Percentiles rank a stretch among this genome's conserved stretches.
Evolutionary conservation across 2,113 vertebrate species (phyloP).

Genomic region (Oriolus oriolus): DNA sequence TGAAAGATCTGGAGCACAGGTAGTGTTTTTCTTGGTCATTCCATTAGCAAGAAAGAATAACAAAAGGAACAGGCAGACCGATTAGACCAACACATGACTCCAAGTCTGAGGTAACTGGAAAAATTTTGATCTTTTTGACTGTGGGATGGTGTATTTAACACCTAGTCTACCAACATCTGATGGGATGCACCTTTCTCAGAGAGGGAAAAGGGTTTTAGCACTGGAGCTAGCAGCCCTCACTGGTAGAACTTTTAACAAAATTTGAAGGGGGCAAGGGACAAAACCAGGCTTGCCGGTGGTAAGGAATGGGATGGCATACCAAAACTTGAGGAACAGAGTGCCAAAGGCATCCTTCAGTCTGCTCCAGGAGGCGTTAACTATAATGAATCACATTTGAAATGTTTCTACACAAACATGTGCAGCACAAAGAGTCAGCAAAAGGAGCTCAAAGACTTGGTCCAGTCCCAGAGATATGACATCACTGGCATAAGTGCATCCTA

Average conservation of each 20-base stretch:
- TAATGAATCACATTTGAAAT: neutral
- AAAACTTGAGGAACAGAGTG: neutral
- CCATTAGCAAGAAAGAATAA: neutral
- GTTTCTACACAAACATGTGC: neutral
- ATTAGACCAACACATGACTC: neutral
- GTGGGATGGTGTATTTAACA: neutral
- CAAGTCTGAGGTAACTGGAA: neutral
- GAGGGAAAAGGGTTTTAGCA: neutral
- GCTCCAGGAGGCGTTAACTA: neutral
- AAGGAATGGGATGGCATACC: neutral
- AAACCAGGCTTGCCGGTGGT: neutral
- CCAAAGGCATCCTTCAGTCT: neutral
- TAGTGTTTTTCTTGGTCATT: neutral
- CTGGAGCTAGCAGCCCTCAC: fast-evolving
- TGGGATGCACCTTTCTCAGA: neutral
- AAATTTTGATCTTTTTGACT: neutral
- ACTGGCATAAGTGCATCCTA: neutral
- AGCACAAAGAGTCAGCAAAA: neutral
- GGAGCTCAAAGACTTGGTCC: neutral
- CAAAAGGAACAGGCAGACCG: neutral
- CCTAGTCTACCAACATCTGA: neutral
- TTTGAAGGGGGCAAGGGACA: neutral
- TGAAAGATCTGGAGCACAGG: neutral
- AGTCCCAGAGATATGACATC: neutral
- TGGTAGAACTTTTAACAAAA: neutral